A percentile compares a stretch with the other conserved stretches of the same genome.
Conservation (phyloP, 2,113 vertebrate genomes). For the Lipotes vexillifer region DNA sequence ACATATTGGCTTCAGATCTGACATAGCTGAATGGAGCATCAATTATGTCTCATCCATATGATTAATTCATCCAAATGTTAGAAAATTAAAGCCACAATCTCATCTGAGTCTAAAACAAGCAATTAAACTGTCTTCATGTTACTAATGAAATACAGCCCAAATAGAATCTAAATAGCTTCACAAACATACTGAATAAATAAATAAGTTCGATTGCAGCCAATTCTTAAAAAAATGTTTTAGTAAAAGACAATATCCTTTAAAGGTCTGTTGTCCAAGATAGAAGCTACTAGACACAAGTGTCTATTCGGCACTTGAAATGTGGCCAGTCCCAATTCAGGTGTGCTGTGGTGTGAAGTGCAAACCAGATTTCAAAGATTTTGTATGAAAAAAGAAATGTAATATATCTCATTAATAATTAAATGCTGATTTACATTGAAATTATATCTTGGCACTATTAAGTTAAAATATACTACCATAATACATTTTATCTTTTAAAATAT, state of each 20-base stretch:
- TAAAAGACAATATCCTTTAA: background rate
- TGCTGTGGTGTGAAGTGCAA: background rate
- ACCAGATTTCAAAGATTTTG: background rate
- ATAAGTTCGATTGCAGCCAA: background rate
- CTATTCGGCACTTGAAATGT: background rate
- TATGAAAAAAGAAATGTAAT: background rate
- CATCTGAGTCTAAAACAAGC: conserved; percentile 57
- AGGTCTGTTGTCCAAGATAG: background rate
- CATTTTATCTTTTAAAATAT: background rate
- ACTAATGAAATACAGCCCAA: conserved; percentile 47
- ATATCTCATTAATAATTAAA: background rate
- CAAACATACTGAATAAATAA: conserved; percentile 29
- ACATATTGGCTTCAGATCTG: conserved; percentile 48
- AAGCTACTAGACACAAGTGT: background rate
- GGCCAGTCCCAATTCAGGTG: background rate
- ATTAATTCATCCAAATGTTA: conserved; percentile 61
- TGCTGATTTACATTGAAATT: background rate
- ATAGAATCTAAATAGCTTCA: conserved; percentile 45
- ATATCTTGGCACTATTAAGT: background rate
- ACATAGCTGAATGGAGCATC: conserved; percentile 45
- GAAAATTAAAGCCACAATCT: conserved; percentile 60
- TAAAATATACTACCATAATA: conserved; percentile 25
- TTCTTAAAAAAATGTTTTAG: background rate
- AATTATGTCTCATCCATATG: conserved; percentile 54
- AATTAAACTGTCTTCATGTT: conserved; percentile 51